Evolutionary conservation across 2,113 vertebrate species (phyloP).

Genomic region (Anarrhichthys ocellatus): DNA sequence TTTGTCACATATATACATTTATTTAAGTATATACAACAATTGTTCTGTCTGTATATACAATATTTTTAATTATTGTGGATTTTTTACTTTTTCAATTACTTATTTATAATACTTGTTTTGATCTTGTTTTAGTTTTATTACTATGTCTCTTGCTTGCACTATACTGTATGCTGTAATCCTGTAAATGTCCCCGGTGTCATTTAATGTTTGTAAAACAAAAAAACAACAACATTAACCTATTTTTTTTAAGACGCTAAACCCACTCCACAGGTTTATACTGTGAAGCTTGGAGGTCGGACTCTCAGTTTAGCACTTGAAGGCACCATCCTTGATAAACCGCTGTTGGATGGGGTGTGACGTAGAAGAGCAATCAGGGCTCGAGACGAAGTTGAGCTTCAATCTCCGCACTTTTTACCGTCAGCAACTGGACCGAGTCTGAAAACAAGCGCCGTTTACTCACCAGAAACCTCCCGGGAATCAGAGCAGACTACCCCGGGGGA

Average conservation of each 20-base stretch:
- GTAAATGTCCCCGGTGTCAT: too few species aligned
- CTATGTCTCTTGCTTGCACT: too few species aligned
- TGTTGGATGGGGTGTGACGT: constrained; percentile 62
- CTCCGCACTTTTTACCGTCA: constrained; percentile 21
- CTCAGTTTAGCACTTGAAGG: constrained; percentile 27
- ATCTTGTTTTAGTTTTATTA: too few species aligned
- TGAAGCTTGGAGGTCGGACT: not conserved
- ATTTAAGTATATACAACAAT: too few species aligned
- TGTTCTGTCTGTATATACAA: too few species aligned
- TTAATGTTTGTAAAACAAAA: not conserved
- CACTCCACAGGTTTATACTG: not conserved
- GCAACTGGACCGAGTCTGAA: too few species aligned
- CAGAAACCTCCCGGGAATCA: not conserved
- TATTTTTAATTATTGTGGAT: too few species aligned
- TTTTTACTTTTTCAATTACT: too few species aligned
- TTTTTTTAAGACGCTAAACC: not conserved
- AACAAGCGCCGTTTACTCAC: not conserved
- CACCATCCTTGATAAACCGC: constrained; percentile 36
- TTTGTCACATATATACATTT: not conserved
- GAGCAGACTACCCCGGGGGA: not conserved
- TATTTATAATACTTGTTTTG: too few species aligned
- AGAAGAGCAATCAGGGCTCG: constrained; percentile 47
- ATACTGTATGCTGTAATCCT: too few species aligned
- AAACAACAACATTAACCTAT: not conserved
- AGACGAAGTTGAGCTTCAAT: constrained; percentile 14